Percentiles rank a stretch among this genome's conserved stretches.
Conservation (phyloP, 2,113 vertebrate genomes). For the Amblyornis subalaris region DNA sequence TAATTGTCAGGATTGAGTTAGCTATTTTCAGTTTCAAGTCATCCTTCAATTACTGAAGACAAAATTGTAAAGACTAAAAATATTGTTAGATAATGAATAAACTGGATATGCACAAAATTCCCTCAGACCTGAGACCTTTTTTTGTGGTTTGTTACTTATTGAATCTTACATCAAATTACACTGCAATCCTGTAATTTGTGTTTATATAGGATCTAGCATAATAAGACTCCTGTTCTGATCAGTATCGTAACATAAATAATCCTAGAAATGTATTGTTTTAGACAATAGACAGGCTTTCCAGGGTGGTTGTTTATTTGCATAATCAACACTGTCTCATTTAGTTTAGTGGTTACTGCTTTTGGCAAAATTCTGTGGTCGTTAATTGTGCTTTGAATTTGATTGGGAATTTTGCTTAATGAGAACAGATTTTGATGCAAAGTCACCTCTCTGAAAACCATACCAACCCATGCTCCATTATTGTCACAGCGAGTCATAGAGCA, state of each 20-base stretch:
- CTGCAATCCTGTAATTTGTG: not conserved
- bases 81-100: not conserved
- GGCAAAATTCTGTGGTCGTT: slow-evolving; percentile 16
- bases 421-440: not conserved
- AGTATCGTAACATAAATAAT: not conserved
- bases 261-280: not conserved
- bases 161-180: not conserved
- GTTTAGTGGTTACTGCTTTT: slow-evolving; percentile 6
- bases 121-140: not conserved
- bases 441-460: slow-evolving; percentile 2
- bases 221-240: not conserved
- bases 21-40: slow-evolving; percentile 5
- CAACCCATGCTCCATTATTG: not conserved
- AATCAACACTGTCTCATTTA: slow-evolving; percentile 8
- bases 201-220: not conserved
- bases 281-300: not conserved
- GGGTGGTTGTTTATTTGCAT: not conserved
- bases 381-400: slow-evolving; percentile 26
- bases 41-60: not conserved
- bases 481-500: not conserved
- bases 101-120: not conserved
- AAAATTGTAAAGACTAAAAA: not conserved
- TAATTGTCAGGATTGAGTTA: not conserved
- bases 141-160: not conserved
- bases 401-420: slow-evolving; percentile 19